Evolutionary conservation across 1,140 invertebrate species (phyloP).

Genomic region (Drosophila bocki): DNA sequence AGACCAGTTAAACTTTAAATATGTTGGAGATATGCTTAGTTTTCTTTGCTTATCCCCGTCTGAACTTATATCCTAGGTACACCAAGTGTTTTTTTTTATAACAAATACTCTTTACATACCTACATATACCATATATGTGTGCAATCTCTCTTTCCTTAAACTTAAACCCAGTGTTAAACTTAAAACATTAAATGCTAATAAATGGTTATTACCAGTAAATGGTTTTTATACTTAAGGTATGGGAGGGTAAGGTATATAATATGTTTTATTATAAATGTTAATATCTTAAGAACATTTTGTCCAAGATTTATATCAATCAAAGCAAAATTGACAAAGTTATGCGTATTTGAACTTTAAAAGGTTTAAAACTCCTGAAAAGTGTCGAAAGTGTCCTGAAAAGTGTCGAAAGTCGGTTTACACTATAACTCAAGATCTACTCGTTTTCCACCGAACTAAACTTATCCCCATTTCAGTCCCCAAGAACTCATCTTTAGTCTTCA

Average conservation of each 20-base stretch:
- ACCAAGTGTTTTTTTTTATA: slow-evolving; percentile 27
- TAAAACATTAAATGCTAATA: slow-evolving; percentile 45
- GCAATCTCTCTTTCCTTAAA: slow-evolving; percentile 45
- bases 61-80: slow-evolving; percentile 12
- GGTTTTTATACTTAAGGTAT: no score
- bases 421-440: no score
- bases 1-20: slow-evolving; percentile 6
- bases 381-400: no score
- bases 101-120: slow-evolving; percentile 21
- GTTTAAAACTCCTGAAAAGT: no score
- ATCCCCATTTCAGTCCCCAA: neutral
- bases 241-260: no score
- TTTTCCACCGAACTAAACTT: neutral
- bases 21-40: slow-evolving; percentile 29
- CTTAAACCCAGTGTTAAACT: slow-evolving; percentile 52
- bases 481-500: neutral
- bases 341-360: no score
- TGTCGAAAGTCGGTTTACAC: no score
- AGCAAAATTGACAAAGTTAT: no score
- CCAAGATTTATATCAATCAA: no score
- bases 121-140: slow-evolving; percentile 9
- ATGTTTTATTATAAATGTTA: no score
- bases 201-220: slow-evolving; percentile 60
- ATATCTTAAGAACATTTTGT: no score
- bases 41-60: slow-evolving; percentile 39